Conservation (phyloP, 2,113 vertebrate genomes). For the Charadrius vociferus region DNA sequence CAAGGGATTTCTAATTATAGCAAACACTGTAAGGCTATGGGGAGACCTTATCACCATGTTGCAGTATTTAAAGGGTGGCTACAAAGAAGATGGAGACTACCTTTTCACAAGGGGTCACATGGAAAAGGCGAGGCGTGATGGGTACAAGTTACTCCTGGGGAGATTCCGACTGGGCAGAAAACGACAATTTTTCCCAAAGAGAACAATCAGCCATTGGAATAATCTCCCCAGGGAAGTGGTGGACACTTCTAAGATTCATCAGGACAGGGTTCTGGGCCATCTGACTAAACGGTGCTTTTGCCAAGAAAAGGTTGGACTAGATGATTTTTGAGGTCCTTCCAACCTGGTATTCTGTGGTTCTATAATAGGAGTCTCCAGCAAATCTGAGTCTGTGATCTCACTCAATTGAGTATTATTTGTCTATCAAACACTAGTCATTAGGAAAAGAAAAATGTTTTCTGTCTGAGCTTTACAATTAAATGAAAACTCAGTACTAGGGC, state of each 20-base stretch:
- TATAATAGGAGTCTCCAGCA: neutral
- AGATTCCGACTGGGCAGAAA: neutral
- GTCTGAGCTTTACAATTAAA: neutral
- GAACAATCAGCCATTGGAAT: neutral
- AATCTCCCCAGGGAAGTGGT: neutral
- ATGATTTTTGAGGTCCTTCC: neutral
- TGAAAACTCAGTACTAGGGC: neutral
- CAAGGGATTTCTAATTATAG: neutral
- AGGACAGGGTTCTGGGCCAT: neutral
- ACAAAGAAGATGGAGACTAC: neutral
- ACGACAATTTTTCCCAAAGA: neutral
- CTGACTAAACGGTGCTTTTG: neutral
- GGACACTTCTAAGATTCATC: neutral
- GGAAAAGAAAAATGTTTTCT: neutral
- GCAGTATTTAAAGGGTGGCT: neutral
- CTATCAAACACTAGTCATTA: neutral
- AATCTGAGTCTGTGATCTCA: neutral
- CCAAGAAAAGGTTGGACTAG: neutral
- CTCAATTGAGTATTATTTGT: neutral
- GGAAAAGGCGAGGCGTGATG: neutral
- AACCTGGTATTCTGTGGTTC: neutral
- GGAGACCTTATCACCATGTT: neutral
- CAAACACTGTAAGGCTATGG: neutral
- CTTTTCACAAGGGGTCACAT: neutral
- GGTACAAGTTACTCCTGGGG: neutral